phyloP scores from a whole-genome alignment of 1,140 invertebrate genomes.

The Drosophila orena region DNA sequence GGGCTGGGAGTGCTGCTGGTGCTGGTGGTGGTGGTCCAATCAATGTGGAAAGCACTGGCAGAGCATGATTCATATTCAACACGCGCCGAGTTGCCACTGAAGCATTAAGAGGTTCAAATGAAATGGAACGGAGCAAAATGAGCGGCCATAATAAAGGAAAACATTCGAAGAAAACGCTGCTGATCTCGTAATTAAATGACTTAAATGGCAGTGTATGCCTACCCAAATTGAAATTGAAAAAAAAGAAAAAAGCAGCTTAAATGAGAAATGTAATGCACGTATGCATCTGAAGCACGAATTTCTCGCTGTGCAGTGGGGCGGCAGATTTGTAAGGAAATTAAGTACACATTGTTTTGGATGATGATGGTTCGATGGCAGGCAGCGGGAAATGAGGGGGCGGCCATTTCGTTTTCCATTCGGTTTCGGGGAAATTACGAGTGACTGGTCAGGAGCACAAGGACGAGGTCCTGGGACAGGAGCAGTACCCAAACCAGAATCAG shows the following conservation, averaged over 20 bases:
- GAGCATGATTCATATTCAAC: constrained; percentile 72
- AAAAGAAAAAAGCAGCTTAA: too few species aligned
- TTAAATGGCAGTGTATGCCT: neutral
- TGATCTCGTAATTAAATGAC: neutral
- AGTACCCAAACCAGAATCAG: neutral
- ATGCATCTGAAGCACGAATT: neutral
- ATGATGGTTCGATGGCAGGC: constrained; percentile 15
- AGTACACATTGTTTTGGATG: constrained; percentile 59
- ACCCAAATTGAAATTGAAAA: too few species aligned
- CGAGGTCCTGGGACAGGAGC: neutral
- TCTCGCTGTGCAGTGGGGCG: neutral
- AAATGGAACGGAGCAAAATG: constrained; percentile 63
- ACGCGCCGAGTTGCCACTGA: constrained; percentile 43
- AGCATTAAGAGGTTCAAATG: constrained; percentile 61
- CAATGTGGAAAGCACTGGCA: constrained; percentile 64
- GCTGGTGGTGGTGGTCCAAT: constrained; percentile 40
- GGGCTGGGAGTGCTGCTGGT: neutral
- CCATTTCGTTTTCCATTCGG: constrained; percentile 54
- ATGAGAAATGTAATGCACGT: too few species aligned
- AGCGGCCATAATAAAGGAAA: constrained; percentile 24
- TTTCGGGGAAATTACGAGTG: constrained; percentile 63
- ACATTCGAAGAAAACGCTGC: neutral
- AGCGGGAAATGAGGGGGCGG: constrained; percentile 1
- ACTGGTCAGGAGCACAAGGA: constrained; percentile 32
- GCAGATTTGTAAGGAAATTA: constrained; percentile 61